Evolutionary conservation across 2,888 invertebrate genomes (phyloP).

Genomic region (Drosophila borborema): DNA sequence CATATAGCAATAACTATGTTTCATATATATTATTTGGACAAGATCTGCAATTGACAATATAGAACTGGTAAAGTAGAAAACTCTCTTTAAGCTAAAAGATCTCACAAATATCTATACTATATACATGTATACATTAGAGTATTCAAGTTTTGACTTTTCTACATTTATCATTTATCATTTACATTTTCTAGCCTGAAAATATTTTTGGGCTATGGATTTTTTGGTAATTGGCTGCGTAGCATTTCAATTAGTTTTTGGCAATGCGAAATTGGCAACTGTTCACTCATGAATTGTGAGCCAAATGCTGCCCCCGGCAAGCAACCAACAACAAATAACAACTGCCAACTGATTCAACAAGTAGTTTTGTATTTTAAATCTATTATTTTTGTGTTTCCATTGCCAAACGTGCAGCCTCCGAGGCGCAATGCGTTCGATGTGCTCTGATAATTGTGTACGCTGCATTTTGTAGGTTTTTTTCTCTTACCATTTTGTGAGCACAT

Average conservation of each 20-base stretch:
- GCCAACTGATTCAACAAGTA: conserved; percentile 2
- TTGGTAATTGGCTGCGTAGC: conserved; percentile 26
- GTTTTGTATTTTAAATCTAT: neutral
- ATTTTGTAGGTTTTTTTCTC: conserved; percentile 44
- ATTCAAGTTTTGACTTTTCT: neutral
- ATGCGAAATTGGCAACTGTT: conserved; percentile 37
- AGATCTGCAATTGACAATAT: neutral
- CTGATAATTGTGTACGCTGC: conserved; percentile 46
- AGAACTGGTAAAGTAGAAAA: neutral
- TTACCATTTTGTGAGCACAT: neutral
- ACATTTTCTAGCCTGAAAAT: conserved; percentile 14
- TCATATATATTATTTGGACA: too few species aligned
- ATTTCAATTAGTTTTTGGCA: conserved; percentile 53
- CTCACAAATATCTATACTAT: neutral
- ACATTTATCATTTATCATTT: neutral
- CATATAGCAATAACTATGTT: too few species aligned
- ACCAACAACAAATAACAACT: neutral
- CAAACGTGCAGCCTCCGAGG: conserved; percentile 51
- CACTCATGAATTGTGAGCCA: conserved; percentile 47
- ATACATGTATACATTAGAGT: neutral
- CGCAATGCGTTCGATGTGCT: conserved; percentile 52
- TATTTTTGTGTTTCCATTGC: conserved; percentile 35
- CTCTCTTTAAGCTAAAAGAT: neutral
- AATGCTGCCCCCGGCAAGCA: neutral
- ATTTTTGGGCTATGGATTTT: neutral